These are phyloP conservation scores for Empidonax traillii DNA, from an alignment of 2,113 vertebrate species.

Conservation along the genomic window DNA sequence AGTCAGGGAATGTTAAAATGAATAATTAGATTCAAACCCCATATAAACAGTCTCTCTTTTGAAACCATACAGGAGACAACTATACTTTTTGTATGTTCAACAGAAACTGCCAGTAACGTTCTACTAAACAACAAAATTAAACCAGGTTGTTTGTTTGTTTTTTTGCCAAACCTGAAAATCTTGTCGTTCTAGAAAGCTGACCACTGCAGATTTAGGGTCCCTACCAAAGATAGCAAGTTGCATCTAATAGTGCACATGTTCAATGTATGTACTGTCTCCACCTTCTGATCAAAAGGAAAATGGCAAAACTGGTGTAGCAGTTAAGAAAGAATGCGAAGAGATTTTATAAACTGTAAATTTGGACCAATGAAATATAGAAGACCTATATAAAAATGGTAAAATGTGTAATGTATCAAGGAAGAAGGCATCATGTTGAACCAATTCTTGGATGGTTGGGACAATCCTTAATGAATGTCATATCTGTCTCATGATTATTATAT, in stretches of 20 bases:
- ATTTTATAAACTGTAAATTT: neutral
- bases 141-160: neutral
- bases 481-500: neutral
- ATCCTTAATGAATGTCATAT: constrained; percentile 32
- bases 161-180: constrained; percentile 49
- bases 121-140: neutral
- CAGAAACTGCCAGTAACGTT: neutral
- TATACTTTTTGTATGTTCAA: neutral
- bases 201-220: neutral
- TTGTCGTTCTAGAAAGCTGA: neutral
- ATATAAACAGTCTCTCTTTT: neutral
- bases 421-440: neutral
- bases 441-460: constrained; percentile 30
- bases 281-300: constrained; percentile 9
- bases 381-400: neutral
- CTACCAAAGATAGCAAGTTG: constrained; percentile 28
- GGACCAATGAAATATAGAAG: constrained; percentile 2
- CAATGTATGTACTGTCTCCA: constrained; percentile 44
- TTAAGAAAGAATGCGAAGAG: neutral
- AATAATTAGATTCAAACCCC: neutral
- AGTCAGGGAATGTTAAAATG: neutral
- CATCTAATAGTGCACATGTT: neutral
- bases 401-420: neutral
- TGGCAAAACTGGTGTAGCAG: neutral
- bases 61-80: neutral